Evolutionary conservation across 2,113 vertebrate species (phyloP).

Genomic region (Corydoras sp.): DNA sequence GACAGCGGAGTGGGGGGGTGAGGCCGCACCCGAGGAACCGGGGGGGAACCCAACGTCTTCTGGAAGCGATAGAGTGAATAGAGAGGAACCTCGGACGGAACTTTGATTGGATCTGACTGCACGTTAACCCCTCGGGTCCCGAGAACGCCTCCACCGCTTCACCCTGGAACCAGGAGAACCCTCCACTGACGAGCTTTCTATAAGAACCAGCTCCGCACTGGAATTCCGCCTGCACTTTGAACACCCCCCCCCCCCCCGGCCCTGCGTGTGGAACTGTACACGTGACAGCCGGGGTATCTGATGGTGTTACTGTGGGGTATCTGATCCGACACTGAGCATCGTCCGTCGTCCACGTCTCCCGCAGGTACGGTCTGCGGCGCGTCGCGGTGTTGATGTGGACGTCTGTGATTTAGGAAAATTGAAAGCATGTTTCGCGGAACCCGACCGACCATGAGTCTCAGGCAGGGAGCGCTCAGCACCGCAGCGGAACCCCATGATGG

Average conservation of each 20-base stretch:
- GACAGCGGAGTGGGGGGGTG: no score
- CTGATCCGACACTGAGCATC: conserved; percentile 77
- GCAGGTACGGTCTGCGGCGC: no score
- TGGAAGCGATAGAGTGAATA: neutral
- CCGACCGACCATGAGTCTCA: conserved; percentile 31
- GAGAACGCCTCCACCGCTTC: conserved; percentile 35
- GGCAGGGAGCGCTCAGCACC: conserved; percentile 10
- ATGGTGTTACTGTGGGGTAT: conserved; percentile 76
- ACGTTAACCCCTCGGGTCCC: conserved; percentile 26
- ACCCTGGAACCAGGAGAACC: conserved; percentile 17
- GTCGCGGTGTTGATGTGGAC: conserved; percentile 37
- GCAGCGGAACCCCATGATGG: conserved; percentile 17
- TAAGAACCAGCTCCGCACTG: no score
- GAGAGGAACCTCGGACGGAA: neutral
- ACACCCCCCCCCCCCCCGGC: conserved; percentile 55
- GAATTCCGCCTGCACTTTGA: conserved; percentile 57
- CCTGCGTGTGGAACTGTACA: conserved; percentile 58
- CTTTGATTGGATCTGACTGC: conserved; percentile 32
- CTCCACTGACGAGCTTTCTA: conserved; percentile 27
- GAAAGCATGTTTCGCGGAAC: conserved; percentile 46
- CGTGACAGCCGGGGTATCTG: conserved; percentile 72
- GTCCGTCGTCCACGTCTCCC: conserved; percentile 62
- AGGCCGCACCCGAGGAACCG: no score
- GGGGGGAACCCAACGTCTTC: neutral
- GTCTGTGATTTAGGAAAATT: conserved; percentile 47